Base-by-base conservation (phyloP, 2,888 invertebrate genomes). In the Drosophila demipolita region DNA sequence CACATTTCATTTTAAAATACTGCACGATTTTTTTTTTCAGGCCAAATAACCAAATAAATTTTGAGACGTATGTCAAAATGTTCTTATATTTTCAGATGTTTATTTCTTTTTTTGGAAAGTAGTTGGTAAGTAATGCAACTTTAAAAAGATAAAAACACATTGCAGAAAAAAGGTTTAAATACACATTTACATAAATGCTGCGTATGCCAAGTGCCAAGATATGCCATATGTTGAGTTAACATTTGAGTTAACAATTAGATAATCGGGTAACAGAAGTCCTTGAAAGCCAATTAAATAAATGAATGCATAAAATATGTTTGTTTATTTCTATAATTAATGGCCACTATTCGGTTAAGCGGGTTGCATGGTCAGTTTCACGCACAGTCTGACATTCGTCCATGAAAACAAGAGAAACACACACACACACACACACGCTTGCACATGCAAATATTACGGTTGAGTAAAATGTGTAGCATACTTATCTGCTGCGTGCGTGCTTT, bases 401-500 rank as follows among this genome's bases (percentile, higher is more conserved):
- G 66, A 75, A 48, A 35, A 42, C 45, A 45, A 7, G 12, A 11
- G 17, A 17, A 15, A 8, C 36, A 17, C 17, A n/a, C n/a, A n/a
- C n/a, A 5, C 7, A 7, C 20, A 2, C 35, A 52, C 48, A 36
- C 49, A 59, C 15, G 29, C 26, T 45, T 45, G 23, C 23, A 66
- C 48, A 59, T 45, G 50, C 50, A 54, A 42, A 69, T 65, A 53
- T 53, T 55, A 66, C 66, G 57, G 62, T 59, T 49, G 65, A 64
- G 52, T 52, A n/a, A 54, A 66, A 78, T 66, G 42, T 81, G 55
- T 80, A 74, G 82, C 78, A 78, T 82, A 80, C 82, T 82, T 80
- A 69, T 74, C 62, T 62, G 80, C 72, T 68, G 76, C 66, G 72
- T 71, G 70, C 80, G 66, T 76, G 73, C 77, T 80, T 69, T 66